Percentiles rank a stretch among this genome's conserved stretches.
Evolutionary conservation across 2,797 vertebrate genomes (phyloP).

Genomic region (Sylvilagus floridanus): DNA sequence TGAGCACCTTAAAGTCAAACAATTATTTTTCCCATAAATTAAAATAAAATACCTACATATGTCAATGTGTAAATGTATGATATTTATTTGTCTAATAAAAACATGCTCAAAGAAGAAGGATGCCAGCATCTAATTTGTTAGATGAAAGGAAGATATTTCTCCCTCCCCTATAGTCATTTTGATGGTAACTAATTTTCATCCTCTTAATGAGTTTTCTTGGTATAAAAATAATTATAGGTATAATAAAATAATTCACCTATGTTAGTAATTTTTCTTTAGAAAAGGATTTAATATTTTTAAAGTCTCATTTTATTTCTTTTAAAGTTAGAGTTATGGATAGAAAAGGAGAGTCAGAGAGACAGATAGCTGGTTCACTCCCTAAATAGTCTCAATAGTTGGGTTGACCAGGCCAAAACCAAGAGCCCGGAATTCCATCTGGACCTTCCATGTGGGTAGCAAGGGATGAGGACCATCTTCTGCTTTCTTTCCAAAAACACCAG

Average conservation of each 20-base stretch:
- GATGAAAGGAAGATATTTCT: background rate
- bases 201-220: background rate
- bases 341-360: too few species aligned
- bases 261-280: conserved; percentile 16
- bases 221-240: background rate
- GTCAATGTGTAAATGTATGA: background rate
- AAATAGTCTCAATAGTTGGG: too few species aligned
- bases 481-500: too few species aligned
- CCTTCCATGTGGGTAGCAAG: too few species aligned
- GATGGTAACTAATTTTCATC: background rate
- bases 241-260: background rate
- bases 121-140: background rate
- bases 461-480: too few species aligned
- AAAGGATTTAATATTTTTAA: background rate
- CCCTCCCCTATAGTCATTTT: background rate
- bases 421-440: too few species aligned
- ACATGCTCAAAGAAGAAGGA: background rate
- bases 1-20: background rate
- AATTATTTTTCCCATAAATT: conserved; percentile 38
- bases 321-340: too few species aligned
- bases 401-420: too few species aligned
- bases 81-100: conserved; percentile 15
- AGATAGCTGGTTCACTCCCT: too few species aligned
- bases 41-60: conserved; percentile 44
- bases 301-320: background rate